Evolutionary conservation across 2,113 vertebrate species (phyloP), one percentile per base, ranked within the genome.

Genomic region (Heterotilapia buettikoferi): DNA sequence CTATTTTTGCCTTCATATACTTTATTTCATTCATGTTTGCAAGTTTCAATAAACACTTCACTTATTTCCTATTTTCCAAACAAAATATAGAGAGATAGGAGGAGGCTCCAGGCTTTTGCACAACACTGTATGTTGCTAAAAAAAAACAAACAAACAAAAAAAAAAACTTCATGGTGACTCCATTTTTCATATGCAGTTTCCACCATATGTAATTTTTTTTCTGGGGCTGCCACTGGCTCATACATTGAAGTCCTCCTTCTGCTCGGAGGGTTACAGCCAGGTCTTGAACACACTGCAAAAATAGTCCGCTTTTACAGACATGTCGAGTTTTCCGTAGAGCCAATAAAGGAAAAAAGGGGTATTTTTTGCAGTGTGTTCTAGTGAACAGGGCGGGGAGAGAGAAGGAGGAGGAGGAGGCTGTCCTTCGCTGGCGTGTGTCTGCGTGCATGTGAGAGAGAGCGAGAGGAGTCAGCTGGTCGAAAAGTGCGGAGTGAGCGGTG

Each of bases 401-500:
- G 86, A 73, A 85, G 36, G 63, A 87, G 66, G 45, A 87, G 66
- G 45, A 14, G 73, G 57, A 63, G n/a, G 29, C 13, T 78, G 87
- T 89, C 82, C 90, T 88, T 16, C 13, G 45, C n/a, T 52, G 19
- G 45, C 9, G 40, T 29, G 40, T 4, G 24, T 56, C 36, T 21
- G 66, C 18, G 21, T 18, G 40, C 18, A 40, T n/a, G 52, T 26
- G 71, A 56, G 79, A 24, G 82, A 19, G 82, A 71, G 87, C 6
- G 68, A 85, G 84, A 16, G 2, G 26, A 88, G 92, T 95, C 94
- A 95, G 93, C 92, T 95, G 93, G 90, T 87, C 19, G 84, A 68
- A 88, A 89, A 89, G 90, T 82, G 85, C 88, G 19, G 54, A 26
- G 83, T 52, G 90, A 80, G 82, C 38, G n/a, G 47, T 56, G 91